Percentiles rank a stretch among this genome's conserved stretches.
Conservation (phyloP, 2,888 invertebrate genomes). For the Polymixis flavicincta region DNA sequence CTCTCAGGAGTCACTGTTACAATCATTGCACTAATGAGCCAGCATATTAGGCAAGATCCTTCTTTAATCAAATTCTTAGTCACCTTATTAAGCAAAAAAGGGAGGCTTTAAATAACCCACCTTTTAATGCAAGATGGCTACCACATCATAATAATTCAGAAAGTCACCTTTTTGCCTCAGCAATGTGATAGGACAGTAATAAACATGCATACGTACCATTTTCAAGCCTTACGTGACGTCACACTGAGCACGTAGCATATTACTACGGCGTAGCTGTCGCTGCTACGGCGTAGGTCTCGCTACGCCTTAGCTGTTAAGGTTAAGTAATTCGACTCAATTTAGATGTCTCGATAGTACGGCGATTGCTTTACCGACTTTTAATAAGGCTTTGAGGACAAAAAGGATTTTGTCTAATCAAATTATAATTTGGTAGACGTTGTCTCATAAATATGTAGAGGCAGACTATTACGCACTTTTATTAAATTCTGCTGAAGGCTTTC, state of each 20-base stretch:
- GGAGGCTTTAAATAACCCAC: neutral
- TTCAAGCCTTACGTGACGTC: slow-evolving; percentile 55
- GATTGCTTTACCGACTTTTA: slow-evolving; percentile 55
- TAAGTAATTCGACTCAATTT: slow-evolving; percentile 53
- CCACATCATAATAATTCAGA: slow-evolving; percentile 28
- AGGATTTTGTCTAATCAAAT: slow-evolving; percentile 58
- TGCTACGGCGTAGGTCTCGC: slow-evolving; percentile 57
- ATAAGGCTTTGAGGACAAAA: slow-evolving; percentile 46
- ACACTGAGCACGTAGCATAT: slow-evolving; percentile 63
- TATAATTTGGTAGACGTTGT: slow-evolving; percentile 58
- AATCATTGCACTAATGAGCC: neutral
- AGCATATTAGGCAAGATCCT: neutral
- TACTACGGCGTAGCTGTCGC: slow-evolving; percentile 58
- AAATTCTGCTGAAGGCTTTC: slow-evolving; percentile 50
- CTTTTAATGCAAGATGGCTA: slow-evolving; percentile 36
- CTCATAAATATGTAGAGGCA: slow-evolving; percentile 63
- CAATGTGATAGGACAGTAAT: slow-evolving; percentile 48
- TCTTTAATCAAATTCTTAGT: neutral
- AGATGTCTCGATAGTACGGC: slow-evolving; percentile 38
- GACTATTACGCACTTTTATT: slow-evolving; percentile 56
- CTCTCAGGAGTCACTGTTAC: too few species aligned
- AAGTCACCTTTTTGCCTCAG: slow-evolving; percentile 31
- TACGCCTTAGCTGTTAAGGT: slow-evolving; percentile 41
- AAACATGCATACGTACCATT: slow-evolving; percentile 59
- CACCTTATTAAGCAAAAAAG: neutral